Base-by-base conservation (phyloP, 2,888 invertebrate genomes). In the Caradrina kadenii region DNA sequence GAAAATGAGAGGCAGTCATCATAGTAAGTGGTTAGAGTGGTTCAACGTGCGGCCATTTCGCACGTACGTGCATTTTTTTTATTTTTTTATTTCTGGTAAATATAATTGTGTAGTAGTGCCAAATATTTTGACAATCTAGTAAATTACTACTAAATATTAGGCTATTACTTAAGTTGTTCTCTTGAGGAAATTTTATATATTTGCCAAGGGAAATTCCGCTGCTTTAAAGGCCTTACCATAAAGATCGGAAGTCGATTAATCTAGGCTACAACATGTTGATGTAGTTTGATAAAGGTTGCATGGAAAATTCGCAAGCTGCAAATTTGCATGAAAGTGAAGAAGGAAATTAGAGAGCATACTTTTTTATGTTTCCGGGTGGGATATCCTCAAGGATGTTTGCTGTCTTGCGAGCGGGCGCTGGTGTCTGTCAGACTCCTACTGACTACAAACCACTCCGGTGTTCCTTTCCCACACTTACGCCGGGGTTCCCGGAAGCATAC, bases 1-100 rank as follows among this genome's bases (percentile, higher is more conserved):
- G 39, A 65, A 61, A 76, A 71, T 71, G 22, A 53, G 56, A 53
- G 52, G 10, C 22, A 48, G 56, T 69, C 31, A 73, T 73, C 62
- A 58, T n/a, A 22, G 52, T 69, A 69, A 75, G 75, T 73, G 69
- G 56, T 68, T 62, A 15, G 48, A 63, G 59, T 52, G 55, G 56
- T 53, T n/a, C 10, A 52, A 69, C 56, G 48, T 56, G 70, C 59
- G 60, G 22, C n/a, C n/a, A n/a, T n/a, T n/a, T n/a, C n/a, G n/a
- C n/a, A n/a, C n/a, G n/a, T n/a, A n/a, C n/a, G n/a, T n/a, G n/a
- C n/a, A n/a, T n/a, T n/a, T n/a, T n/a, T n/a, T n/a, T n/a, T n/a
- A n/a, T n/a, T n/a, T n/a, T n/a, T n/a, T 11, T 22, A 56, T 60
- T 52, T 70, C 52, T 62, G 69, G 19, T 52, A 55, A 55, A 19